phyloP scores from a whole-genome alignment of 2,888 invertebrate species.

The Athrips mouffetella region DNA sequence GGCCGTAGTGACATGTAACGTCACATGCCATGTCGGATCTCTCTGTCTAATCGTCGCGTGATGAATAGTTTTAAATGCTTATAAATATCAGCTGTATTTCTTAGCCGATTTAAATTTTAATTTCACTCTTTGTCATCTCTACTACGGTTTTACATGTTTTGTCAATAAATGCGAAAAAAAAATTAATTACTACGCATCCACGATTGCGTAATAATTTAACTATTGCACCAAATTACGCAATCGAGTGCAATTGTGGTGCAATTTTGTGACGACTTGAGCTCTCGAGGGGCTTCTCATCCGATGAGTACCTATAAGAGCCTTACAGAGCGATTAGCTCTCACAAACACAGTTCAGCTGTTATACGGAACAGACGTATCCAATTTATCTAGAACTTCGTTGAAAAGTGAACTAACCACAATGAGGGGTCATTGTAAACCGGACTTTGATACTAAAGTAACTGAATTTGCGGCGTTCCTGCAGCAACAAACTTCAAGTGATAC shows the following conservation, averaged over 20 bases:
- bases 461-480: conserved; percentile 24
- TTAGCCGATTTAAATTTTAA: too few relatives aligned
- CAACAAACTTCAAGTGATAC: conserved; percentile 12
- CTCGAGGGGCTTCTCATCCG: neutral
- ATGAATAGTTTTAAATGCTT: too few relatives aligned
- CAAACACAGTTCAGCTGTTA: conserved; percentile 21
- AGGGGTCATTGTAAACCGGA: conserved; percentile 26
- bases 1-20: too few relatives aligned
- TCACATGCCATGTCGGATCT: too few relatives aligned
- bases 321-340: neutral
- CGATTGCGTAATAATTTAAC: too few relatives aligned
- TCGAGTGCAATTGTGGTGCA: conserved; percentile 27
- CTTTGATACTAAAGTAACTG: conserved; percentile 25
- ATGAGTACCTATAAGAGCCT: neutral
- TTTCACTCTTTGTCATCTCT: too few relatives aligned
- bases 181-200: too few relatives aligned
- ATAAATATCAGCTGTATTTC: too few relatives aligned
- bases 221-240: conserved; percentile 20
- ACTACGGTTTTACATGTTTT: too few relatives aligned
- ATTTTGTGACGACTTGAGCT: conserved; percentile 13
- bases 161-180: too few relatives aligned
- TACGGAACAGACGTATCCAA: conserved; percentile 24
- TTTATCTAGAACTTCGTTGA: conserved; percentile 1
- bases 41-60: too few relatives aligned
- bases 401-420: conserved; percentile 30